Evolutionary conservation across 2,888 invertebrate species (phyloP).

Genomic region (Eupithecia dodoneata): DNA sequence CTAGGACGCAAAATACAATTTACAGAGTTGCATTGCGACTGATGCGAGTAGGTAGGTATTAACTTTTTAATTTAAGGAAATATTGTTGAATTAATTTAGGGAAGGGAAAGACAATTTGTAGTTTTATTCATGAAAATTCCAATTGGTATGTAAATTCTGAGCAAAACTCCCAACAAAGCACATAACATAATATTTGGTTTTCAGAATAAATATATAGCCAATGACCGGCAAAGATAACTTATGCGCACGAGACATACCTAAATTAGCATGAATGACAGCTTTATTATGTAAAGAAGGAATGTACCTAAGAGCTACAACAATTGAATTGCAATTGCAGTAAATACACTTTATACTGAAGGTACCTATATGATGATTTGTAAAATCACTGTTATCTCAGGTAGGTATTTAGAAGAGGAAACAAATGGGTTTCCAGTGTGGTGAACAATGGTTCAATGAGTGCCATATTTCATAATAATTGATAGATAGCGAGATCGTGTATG

Average conservation of each 20-base stretch:
- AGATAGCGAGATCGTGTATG: background rate
- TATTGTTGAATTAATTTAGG: background rate
- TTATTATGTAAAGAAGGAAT: background rate
- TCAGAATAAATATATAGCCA: background rate
- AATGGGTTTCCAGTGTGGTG: background rate
- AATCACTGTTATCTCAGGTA: background rate
- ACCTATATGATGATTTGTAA: background rate
- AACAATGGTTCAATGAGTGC: background rate
- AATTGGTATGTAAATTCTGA: background rate
- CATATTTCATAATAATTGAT: background rate
- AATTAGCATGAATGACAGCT: background rate
- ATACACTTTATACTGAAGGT: background rate
- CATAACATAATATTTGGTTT: background rate
- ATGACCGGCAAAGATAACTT: background rate
- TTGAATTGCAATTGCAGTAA: constrained; percentile 3
- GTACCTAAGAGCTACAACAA: constrained; percentile 3
- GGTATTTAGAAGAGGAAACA: background rate
- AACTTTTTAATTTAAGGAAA: background rate
- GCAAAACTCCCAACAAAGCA: background rate
- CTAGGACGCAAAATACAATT: background rate
- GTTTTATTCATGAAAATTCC: background rate
- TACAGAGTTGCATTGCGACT: background rate
- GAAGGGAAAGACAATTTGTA: background rate
- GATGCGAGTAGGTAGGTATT: background rate
- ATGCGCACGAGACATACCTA: background rate